A percentile compares a stretch with the other conserved stretches of the same genome.
These are phyloP conservation scores for Calameuta pallipes DNA, from an alignment of 2,888 invertebrate species.

Conservation along the genomic window DNA sequence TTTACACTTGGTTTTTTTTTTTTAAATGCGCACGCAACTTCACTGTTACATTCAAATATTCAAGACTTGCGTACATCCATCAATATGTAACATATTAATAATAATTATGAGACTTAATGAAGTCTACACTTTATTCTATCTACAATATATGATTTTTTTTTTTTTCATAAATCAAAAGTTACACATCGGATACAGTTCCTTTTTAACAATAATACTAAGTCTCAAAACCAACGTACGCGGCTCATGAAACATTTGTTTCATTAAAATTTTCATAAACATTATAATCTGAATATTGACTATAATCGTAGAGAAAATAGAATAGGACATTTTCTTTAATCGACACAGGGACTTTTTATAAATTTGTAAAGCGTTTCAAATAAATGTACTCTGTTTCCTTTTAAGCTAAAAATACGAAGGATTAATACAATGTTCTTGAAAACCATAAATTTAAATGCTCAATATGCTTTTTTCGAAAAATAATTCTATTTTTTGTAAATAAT, in stretches of 20 bases:
- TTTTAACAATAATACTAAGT: background rate
- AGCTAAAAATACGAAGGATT: background rate
- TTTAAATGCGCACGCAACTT: slow-evolving; percentile 1
- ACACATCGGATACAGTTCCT: slow-evolving; percentile 32
- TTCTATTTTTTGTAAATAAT: no score
- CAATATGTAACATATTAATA: background rate
- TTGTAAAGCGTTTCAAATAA: background rate
- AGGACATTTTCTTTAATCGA: background rate
- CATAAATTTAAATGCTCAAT: background rate
- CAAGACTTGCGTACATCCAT: background rate
- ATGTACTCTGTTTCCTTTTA: background rate
- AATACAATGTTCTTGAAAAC: background rate
- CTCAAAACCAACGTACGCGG: background rate
- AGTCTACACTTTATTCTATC: background rate
- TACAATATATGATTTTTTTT: slow-evolving; percentile 3
- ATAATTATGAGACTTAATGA: background rate
- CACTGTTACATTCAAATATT: background rate
- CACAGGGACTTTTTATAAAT: background rate
- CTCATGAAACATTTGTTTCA: background rate
- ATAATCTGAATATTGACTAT: background rate
- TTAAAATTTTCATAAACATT: background rate
- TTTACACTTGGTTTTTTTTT: slow-evolving; percentile 3
- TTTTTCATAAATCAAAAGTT: slow-evolving; percentile 23
- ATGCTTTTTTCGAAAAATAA: no score
- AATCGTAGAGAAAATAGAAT: background rate